A percentile compares a stretch with the other conserved stretches of the same genome.
These are phyloP conservation scores for Cheilosia soror DNA, from an alignment of 2,888 invertebrate genomes.

Conservation along the genomic window DNA sequence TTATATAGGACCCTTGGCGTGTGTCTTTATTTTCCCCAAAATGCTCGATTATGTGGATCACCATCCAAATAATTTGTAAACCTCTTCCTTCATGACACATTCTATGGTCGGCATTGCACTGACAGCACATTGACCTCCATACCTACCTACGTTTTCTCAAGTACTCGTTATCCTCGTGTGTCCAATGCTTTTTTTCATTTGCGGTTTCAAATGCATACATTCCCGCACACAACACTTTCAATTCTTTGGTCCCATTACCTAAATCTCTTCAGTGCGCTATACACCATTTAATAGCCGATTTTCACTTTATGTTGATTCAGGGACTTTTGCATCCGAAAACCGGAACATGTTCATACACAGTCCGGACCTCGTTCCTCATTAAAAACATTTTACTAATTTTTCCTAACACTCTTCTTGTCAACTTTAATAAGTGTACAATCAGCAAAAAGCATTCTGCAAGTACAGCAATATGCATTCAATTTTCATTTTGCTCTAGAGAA, in stretches of 20 bases:
- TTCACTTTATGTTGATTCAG: background rate
- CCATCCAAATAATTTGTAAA: too few species aligned
- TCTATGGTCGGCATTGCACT: too few species aligned
- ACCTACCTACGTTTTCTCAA: too few species aligned
- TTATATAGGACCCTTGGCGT: too few species aligned
- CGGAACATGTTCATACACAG: background rate
- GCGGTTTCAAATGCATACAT: background rate
- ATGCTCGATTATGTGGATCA: too few species aligned
- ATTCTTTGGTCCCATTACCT: background rate
- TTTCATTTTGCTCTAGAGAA: background rate
- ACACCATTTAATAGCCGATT: background rate
- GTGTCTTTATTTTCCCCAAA: too few species aligned
- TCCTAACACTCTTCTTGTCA: conserved; percentile 23
- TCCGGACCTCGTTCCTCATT: background rate
- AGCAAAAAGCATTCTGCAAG: conserved; percentile 15
- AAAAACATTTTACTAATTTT: conserved; percentile 22
- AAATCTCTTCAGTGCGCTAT: background rate
- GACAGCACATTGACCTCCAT: too few species aligned
- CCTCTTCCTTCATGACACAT: too few species aligned
- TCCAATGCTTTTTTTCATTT: too few species aligned
- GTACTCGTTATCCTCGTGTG: too few species aligned
- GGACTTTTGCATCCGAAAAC: background rate
- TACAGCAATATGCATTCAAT: conserved; percentile 24
- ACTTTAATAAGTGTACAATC: conserved; percentile 44
- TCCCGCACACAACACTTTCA: background rate